Evolutionary conservation across 1,140 invertebrate genomes (phyloP), one percentile per base, ranked within the genome.

Genomic region (Oncopeltus fasciatus): DNA sequence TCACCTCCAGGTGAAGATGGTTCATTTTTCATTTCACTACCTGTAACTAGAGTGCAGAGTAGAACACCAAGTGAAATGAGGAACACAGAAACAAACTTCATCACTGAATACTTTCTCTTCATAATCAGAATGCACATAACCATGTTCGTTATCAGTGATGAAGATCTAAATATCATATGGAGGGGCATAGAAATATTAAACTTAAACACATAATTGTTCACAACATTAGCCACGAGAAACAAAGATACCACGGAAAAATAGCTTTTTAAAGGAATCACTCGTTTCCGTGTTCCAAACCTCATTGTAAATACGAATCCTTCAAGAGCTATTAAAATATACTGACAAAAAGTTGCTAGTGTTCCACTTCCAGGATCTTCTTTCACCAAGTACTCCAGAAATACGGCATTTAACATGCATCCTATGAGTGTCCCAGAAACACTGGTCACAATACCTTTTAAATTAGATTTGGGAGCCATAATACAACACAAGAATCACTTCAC

Each of bases 181-280:
- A 99, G 75, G 11, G 96, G 95, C 84, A 99, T 95, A 0, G 95
- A 87, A 70, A 99, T 95, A 71, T 98, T 95, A 70, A 95, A 98
- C 71, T 89, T 85, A 68, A 98, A 90, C 0, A 93, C 93, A 77
- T 92, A 93, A 75, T 98, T 99, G 73, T 98, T 98, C 24, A 86
- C 84, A 3, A 98, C 88, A 74, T 91, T 98, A 2, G 87, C 83
- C 2, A 92, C 71, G 73, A 97, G 98, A 74, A 97, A 98, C 72
- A 98, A 85, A 4, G 81, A 71, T 0, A 98, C 95, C 61, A 98
- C 76, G 26, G 85, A 76, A 5, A 90, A 67, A 71, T 98, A 98
- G 67, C 88, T 84, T 68, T 85, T 94, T 5, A 59, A 20, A 8
- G 59, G 63, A 29, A 88, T 85, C 44, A 78, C 79, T 16, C 84